These are phyloP conservation scores for Steinernema hermaphroditum DNA, from an alignment of 2,888 invertebrate genomes.

Conservation along the genomic window DNA sequence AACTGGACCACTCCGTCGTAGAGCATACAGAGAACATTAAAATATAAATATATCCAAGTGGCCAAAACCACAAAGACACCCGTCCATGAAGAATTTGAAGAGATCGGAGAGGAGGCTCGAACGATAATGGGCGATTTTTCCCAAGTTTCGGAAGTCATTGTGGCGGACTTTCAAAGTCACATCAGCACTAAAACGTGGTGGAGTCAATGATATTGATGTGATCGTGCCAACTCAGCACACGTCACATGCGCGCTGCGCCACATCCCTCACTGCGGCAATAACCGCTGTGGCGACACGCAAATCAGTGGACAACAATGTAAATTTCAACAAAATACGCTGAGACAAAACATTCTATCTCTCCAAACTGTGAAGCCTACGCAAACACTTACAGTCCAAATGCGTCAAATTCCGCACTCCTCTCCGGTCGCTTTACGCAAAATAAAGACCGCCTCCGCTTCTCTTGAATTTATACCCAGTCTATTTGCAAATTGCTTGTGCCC, in stretches of 20 bases:
- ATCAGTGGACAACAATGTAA: background rate
- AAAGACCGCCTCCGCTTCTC: background rate
- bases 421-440: background rate
- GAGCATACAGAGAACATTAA: constrained; percentile 53
- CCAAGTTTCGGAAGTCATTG: constrained; percentile 57
- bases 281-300: background rate
- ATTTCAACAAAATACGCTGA: background rate
- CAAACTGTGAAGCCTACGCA: background rate
- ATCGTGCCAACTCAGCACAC: constrained; percentile 29
- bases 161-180: constrained; percentile 18
- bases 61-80: constrained; percentile 44
- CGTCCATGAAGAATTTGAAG: constrained; percentile 36
- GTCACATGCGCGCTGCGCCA: constrained; percentile 24
- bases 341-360: background rate
- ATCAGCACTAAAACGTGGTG: constrained; percentile 33
- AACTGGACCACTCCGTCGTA: constrained; percentile 57
- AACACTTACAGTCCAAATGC: no score
- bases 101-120: constrained; percentile 41
- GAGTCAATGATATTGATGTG: background rate
- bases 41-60: constrained; percentile 59
- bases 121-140: constrained; percentile 48
- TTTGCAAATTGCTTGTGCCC: no score
- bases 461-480: background rate
- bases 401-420: background rate
- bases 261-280: background rate